phyloP scores from a whole-genome alignment of 2,113 vertebrate genomes.

The Plotosus lineatus region DNA sequence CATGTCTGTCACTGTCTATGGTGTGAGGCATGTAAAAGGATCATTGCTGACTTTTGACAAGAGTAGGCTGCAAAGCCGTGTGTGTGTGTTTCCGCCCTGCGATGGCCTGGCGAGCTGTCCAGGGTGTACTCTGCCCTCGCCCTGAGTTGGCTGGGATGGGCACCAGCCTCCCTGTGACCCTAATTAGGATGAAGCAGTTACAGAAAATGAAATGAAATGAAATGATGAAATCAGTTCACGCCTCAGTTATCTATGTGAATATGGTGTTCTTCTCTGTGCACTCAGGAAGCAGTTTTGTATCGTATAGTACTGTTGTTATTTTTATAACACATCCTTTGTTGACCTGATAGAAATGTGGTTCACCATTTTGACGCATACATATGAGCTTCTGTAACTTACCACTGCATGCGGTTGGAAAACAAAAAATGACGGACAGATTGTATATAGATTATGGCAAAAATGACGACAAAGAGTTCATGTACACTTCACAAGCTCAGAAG shows the following conservation, averaged over 20 bases:
- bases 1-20: too few species aligned
- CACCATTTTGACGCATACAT: neutral
- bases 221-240: neutral
- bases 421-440: constrained; percentile 13
- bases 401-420: constrained; percentile 32
- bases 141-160: too few species aligned
- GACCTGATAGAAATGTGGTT: constrained; percentile 3
- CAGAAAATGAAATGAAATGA: too few species aligned
- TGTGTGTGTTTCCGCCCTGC: too few species aligned
- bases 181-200: too few species aligned
- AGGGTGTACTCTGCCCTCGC: too few species aligned
- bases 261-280: neutral
- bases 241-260: neutral
- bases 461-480: neutral
- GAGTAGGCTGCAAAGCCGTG: too few species aligned
- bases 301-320: constrained; percentile 12
- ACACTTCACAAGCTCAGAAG: neutral
- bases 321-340: constrained; percentile 25
- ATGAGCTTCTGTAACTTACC: neutral
- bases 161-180: too few species aligned
- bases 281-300: constrained; percentile 22
- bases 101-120: too few species aligned
- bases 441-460: neutral
- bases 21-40: too few species aligned
- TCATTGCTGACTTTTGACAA: too few species aligned